Evolutionary conservation across 2,888 invertebrate genomes (phyloP).

Genomic region (Dilophus febrilis): DNA sequence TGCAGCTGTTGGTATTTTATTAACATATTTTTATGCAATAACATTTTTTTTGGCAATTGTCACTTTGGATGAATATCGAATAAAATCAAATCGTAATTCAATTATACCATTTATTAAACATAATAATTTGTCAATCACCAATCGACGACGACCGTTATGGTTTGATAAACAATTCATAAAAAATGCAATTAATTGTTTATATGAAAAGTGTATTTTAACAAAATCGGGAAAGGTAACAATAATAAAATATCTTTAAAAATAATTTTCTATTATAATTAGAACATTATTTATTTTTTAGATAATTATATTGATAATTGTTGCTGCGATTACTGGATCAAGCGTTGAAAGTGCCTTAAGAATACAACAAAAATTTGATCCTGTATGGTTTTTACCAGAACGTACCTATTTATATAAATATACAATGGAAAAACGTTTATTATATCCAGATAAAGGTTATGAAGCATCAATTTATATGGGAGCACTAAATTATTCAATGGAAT

Average conservation of each 20-base stretch:
- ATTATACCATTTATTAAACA: conserved; percentile 49
- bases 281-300: conserved; percentile 23
- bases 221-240: conserved; percentile 46
- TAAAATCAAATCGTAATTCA: conserved; percentile 45
- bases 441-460: conserved; percentile 38
- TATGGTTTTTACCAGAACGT: conserved; percentile 59
- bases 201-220: conserved; percentile 47
- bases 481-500: conserved; percentile 45
- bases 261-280: too few relatives aligned
- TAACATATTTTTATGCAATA: conserved; percentile 56
- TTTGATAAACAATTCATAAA: conserved; percentile 40
- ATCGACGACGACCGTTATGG: conserved; percentile 27
- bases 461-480: conserved; percentile 49
- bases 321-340: conserved; percentile 41
- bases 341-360: conserved; percentile 42
- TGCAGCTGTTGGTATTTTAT: conserved; percentile 57
- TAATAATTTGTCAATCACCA: conserved; percentile 16
- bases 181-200: conserved; percentile 38
- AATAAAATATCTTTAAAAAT: too few relatives aligned
- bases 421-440: conserved; percentile 37
- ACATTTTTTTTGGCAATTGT: conserved; percentile 71
- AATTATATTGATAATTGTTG: conserved; percentile 39
- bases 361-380: conserved; percentile 62
- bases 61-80: conserved; percentile 48
- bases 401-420: conserved; percentile 48